phyloP scores from a whole-genome alignment of 1,140 invertebrate genomes.

The Temnothorax longispinosus region DNA sequence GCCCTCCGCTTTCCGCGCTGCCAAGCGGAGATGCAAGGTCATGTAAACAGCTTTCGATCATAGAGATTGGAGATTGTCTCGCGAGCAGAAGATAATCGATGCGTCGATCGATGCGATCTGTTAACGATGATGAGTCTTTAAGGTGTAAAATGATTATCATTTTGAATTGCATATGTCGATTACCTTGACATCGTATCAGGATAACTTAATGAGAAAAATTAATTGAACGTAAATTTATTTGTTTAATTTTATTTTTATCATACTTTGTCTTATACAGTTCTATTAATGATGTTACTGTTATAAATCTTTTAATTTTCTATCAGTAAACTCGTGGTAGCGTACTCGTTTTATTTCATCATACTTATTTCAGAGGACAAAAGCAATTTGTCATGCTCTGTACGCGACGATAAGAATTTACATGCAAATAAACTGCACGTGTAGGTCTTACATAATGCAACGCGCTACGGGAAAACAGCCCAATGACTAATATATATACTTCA shows the following conservation, averaged over 20 bases:
- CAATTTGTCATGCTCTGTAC: constrained; percentile 49
- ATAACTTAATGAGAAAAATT: neutral
- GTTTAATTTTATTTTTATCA: neutral
- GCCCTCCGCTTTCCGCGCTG: constrained; percentile 25
- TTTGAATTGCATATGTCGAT: neutral
- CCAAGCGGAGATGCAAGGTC: constrained; percentile 42
- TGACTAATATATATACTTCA: constrained; percentile 37
- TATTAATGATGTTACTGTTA: neutral
- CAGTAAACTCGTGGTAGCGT: neutral
- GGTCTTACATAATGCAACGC: constrained; percentile 43
- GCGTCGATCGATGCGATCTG: neutral
- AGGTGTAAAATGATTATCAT: neutral
- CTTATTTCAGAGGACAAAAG: constrained; percentile 23
- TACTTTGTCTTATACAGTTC: neutral
- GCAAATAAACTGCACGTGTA: constrained; percentile 45
- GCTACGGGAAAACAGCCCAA: constrained; percentile 27
- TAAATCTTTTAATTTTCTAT: constrained; percentile 4
- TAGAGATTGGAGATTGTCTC: constrained; percentile 7
- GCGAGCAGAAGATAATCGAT: neutral
- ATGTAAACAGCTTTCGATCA: constrained; percentile 35
- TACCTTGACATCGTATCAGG: neutral
- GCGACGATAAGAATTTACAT: constrained; percentile 47
- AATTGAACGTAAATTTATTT: neutral
- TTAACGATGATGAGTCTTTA: neutral
- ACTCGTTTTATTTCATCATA: constrained; percentile 15